Base-by-base conservation (phyloP, 2,888 invertebrate species). In the Synanthedon andrenaeformis region DNA sequence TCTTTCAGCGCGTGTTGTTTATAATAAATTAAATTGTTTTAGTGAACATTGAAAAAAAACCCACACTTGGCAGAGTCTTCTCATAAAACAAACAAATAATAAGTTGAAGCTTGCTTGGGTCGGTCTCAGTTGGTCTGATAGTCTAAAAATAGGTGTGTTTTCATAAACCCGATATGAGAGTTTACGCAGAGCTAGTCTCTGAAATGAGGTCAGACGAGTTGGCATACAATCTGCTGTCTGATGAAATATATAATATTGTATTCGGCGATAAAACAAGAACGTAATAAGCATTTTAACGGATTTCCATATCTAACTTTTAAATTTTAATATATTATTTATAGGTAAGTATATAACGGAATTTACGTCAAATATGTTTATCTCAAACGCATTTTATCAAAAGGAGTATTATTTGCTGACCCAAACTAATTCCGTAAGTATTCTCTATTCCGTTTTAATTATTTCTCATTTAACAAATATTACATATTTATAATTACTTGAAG, bases 131-230 rank as follows among this genome's bases (percentile, higher is more conserved):
- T 64, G 62, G 70, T 70, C 74, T 70, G 62, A 67, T 69, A 64
- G 64, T 70, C 78, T 83, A 76, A 80, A 84, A 83, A 84, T 85
- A 86, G 77, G 61, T 69, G 67, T 82, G 82, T 83, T 82, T 83
- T 82, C 79, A 81, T 83, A 81, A 78, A 74, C 69, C 72, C 79
- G 76, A 84, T 82, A 81, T 79, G 79, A 77, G 77, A 82, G 79
- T 82, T 80, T 81, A 83, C 80, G 74, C 80, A 81, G 81, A 76
- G 76, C 78, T 77, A 77, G 78, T 77, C 73, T 66, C 72, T 70
- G 71, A 78, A 85, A 85, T 82, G 83, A 79, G 86, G 86, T 85
- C 83, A 81, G 76, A 75, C 74, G 74, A 78, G 76, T 80, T 83
- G 81, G 85, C 84, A 79, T 79, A 76, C 51, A 12, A 51, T 41